Conservation (phyloP, 2,113 vertebrate species). For the Trichechus manatus region DNA sequence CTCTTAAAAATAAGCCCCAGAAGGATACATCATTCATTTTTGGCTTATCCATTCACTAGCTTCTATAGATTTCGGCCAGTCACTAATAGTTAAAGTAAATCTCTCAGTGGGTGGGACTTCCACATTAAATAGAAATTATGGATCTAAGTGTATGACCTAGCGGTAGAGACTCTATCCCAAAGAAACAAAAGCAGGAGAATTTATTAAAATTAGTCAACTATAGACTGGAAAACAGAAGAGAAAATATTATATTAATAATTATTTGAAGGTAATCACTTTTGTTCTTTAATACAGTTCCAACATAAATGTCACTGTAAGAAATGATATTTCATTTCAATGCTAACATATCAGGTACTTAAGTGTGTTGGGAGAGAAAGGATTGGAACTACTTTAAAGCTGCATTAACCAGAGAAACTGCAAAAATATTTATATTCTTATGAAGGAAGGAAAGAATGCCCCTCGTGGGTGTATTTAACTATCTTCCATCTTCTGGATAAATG, state of each 20-base stretch:
- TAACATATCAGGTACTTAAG: slow-evolving; percentile 71
- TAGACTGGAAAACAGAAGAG: slow-evolving; percentile 61
- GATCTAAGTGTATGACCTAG: slow-evolving; percentile 29
- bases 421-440: slow-evolving; percentile 77
- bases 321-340: slow-evolving; percentile 79
- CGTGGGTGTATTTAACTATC: slow-evolving; percentile 48
- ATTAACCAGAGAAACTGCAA: slow-evolving; percentile 77
- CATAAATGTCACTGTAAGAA: slow-evolving; percentile 80
- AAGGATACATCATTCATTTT: neutral
- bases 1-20: neutral
- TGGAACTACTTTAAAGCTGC: slow-evolving; percentile 75
- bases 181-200: slow-evolving; percentile 56
- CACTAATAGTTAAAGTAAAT: neutral
- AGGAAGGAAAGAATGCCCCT: slow-evolving; percentile 70
- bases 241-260: slow-evolving; percentile 75
- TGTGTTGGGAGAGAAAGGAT: slow-evolving; percentile 69
- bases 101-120: slow-evolving; percentile 50
- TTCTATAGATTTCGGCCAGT: slow-evolving; percentile 48
- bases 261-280: slow-evolving; percentile 68
- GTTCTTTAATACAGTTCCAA: slow-evolving; percentile 68
- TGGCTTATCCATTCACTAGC: slow-evolving; percentile 53
- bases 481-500: slow-evolving; percentile 73
- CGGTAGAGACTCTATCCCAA: slow-evolving; percentile 18
- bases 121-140: slow-evolving; percentile 64
- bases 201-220: slow-evolving; percentile 55